A percentile compares a stretch with the other conserved stretches of the same genome.
phyloP scores from a whole-genome alignment of 1,140 invertebrate genomes.

The Drosophila arizonae region DNA sequence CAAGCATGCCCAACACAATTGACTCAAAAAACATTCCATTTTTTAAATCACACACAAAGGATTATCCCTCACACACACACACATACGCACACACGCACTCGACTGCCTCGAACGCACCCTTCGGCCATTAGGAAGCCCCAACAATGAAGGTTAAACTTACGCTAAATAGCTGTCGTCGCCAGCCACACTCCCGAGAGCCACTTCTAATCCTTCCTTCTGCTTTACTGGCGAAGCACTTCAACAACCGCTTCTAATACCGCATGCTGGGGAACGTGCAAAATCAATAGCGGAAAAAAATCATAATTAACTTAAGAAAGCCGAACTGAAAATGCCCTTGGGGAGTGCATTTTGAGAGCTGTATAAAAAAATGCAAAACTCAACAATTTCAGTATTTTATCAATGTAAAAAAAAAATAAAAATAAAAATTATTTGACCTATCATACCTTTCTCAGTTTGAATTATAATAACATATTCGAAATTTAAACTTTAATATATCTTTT shows the following conservation, averaged over 20 bases:
- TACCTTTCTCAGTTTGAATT: too few species aligned
- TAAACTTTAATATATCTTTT: too few species aligned
- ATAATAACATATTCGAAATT: too few species aligned
- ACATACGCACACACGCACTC: conserved; percentile 42
- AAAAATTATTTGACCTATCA: too few species aligned
- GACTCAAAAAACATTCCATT: conserved; percentile 37
- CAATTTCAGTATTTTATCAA: too few species aligned
- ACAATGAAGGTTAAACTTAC: conserved; percentile 77
- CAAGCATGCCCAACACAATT: conserved; percentile 37
- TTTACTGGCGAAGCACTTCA: conserved; percentile 63
- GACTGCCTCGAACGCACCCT: conserved; percentile 39
- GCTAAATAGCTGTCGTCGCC: conserved; percentile 63
- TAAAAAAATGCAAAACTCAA: too few species aligned
- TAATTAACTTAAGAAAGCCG: background rate
- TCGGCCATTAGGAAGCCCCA: conserved; percentile 62
- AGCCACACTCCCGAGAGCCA: conserved; percentile 20
- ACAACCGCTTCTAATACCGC: conserved; percentile 34
- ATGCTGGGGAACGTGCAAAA: conserved; percentile 21
- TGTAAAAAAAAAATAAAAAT: too few species aligned
- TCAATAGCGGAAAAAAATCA: conserved; percentile 29
- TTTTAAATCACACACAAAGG: conserved; percentile 53
- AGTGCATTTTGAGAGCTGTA: too few species aligned
- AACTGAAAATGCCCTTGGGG: background rate
- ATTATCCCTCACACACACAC: conserved; percentile 42
- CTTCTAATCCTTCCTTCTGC: conserved; percentile 64